Evolutionary conservation across 2,888 invertebrate genomes (phyloP), one percentile per base, ranked within the genome.

Genomic region (Lithodes maja): DNA sequence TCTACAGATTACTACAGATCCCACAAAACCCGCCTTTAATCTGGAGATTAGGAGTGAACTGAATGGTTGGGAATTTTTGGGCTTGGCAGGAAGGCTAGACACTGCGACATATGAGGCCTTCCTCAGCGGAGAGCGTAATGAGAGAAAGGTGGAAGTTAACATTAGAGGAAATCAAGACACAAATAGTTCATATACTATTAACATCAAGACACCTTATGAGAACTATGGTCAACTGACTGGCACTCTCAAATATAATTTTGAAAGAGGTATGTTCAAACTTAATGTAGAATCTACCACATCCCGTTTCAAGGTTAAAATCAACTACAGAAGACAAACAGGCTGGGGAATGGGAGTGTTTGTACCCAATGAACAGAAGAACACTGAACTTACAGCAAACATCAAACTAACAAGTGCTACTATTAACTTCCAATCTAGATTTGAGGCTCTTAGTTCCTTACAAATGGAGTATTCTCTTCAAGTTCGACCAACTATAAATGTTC

Each of bases 11-110:
- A 54, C 53, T 7, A 79, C 49, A 68, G 50, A 84, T 12, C 55
- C 71, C 7, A 69, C 53, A 17, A 74, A 69, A 7, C 12, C 53
- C 7, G 53, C 69, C 7, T 84, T 89, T 61, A 86, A 55, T 77
- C 33, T 91, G 33, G 82, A 83, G 49, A 12, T 91, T 7, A 84
- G 89, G 49, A 85, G 90, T 69, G 87, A 81, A 33, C 54, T 91
- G 75, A 86, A 90, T 5, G 89, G 87, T 1, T 90, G 86, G 89
- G 89, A 89, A 54, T 89, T 87, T 53, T 71, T 87, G 61, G 85
- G 85, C 5, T 69, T 91, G 17, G 9, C 89, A 52, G 91, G 90
- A 17, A 78, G 84, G 71, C 83, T 90, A n/a, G 87, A 90, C 78
- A 75, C 53, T 15, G 85, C 81, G 3, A 74, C 81, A 3, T 52